Base-by-base conservation (phyloP, 2,888 invertebrate genomes). In the Sclerodermus sp. region DNA sequence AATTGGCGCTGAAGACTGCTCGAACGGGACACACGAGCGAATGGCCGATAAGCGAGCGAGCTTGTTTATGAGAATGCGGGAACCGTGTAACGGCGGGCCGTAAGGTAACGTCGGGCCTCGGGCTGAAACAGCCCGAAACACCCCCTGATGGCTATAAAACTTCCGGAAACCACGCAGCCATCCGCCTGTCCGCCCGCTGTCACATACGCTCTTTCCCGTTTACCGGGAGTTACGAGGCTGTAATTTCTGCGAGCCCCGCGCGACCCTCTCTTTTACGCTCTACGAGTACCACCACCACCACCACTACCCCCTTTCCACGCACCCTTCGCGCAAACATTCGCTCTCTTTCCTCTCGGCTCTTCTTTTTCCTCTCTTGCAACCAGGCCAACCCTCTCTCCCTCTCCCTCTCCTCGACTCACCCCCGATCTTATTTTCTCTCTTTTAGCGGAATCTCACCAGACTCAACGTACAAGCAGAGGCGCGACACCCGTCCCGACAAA, bases 221-320 rank as follows among this genome's bases (percentile, higher is more conserved):
- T 70, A 75, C 68, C 60, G 66, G 68, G 70, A 75, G 73, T 75
- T 75, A 75, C 73, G 75, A 71, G 66, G 64, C 65, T 70, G 70
- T 73, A 74, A 73, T 72, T 73, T 69, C 64, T 58, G 62, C 55
- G 55, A 51, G 50, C 8, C 23, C 23, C 34, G 30, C 30, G 30
- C 34, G 12, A 8, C 34, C 31, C 51, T 57, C 57, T 62, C 58
- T 62, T 57, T 57, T 60, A 58, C 57, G 54, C 45, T 55, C 57
- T 49, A 57, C 55, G 53, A 10, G 55, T 51, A n/a, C n/a, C n/a
- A n/a, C n/a, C n/a, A n/a, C n/a, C n/a, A n/a, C n/a, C n/a, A n/a
- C n/a, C n/a, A n/a, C n/a, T 53, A 47, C 45, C 46, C 49, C 38
- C 39, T 41, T 48, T 14, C 51, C 47, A 12, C 17, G 30, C 30